A percentile compares a stretch with the other conserved stretches of the same genome.
Evolutionary conservation across 2,113 vertebrate genomes (phyloP).

Genomic region (Uria lomvia): DNA sequence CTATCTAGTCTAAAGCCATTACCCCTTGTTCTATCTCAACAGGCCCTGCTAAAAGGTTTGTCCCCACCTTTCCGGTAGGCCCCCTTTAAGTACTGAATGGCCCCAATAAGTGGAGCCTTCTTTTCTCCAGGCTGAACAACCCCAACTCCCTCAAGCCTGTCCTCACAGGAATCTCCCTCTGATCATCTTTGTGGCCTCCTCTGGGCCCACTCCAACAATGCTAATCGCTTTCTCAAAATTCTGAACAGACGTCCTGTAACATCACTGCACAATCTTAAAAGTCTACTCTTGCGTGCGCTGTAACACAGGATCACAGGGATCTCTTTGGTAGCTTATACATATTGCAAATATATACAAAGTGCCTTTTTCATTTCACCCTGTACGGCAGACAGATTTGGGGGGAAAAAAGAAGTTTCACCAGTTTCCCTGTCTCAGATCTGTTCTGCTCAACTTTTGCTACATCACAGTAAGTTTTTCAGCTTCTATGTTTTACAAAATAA

Average conservation of each 20-base stretch:
- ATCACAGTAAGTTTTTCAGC: not conserved
- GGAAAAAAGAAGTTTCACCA: not conserved
- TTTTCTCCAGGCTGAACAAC: not conserved
- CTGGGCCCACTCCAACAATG: not conserved
- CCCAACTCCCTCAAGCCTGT: no score
- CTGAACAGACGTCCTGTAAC: not conserved
- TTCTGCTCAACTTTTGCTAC: not conserved
- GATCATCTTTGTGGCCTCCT: not conserved
- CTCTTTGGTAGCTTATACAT: not conserved
- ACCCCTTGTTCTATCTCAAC: fast-evolving
- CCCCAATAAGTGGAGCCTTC: fast-evolving
- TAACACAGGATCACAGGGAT: not conserved
- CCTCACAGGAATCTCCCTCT: not conserved
- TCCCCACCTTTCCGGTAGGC: not conserved
- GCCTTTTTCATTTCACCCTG: not conserved
- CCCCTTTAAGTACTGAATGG: not conserved
- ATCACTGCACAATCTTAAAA: not conserved
- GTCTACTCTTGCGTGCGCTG: not conserved
- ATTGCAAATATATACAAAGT: not conserved
- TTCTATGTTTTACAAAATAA: not conserved
- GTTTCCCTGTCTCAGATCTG: not conserved
- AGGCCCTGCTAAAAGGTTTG: not conserved
- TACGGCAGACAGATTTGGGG: not conserved
- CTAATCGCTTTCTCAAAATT: not conserved
- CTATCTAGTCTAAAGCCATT: not conserved